Conservation (phyloP, 2,113 vertebrate genomes). For the Hyperoodon ampullatus region DNA sequence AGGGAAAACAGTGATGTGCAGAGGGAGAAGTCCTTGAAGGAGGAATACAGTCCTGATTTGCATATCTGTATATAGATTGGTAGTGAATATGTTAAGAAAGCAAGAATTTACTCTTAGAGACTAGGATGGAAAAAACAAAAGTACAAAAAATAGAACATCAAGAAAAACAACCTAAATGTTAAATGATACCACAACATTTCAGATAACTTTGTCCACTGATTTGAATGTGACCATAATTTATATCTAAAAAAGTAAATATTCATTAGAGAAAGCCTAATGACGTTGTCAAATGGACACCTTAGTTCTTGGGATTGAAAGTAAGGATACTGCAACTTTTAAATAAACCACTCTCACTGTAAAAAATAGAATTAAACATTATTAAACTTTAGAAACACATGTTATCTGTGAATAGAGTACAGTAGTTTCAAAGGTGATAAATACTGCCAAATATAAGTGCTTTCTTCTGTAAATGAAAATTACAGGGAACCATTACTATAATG, state of each 20-base stretch:
- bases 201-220: background rate
- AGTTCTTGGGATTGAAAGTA: background rate
- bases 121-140: background rate
- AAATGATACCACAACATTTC: background rate
- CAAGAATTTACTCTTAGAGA: background rate
- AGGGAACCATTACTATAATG: background rate
- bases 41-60: background rate
- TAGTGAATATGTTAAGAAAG: background rate
- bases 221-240: background rate
- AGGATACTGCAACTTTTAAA: background rate
- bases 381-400: background rate
- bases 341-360: background rate
- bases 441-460: background rate
- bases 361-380: slow-evolving; percentile 21
- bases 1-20: background rate
- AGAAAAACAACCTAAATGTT: background rate
- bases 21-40: background rate
- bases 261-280: background rate
- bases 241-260: slow-evolving; percentile 8
- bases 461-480: background rate
- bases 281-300: background rate
- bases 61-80: background rate
- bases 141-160: background rate
- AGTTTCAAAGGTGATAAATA: background rate
- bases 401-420: background rate